Evolutionary conservation across 2,888 invertebrate species (phyloP).

Genomic region (Lasius fuliginosus): DNA sequence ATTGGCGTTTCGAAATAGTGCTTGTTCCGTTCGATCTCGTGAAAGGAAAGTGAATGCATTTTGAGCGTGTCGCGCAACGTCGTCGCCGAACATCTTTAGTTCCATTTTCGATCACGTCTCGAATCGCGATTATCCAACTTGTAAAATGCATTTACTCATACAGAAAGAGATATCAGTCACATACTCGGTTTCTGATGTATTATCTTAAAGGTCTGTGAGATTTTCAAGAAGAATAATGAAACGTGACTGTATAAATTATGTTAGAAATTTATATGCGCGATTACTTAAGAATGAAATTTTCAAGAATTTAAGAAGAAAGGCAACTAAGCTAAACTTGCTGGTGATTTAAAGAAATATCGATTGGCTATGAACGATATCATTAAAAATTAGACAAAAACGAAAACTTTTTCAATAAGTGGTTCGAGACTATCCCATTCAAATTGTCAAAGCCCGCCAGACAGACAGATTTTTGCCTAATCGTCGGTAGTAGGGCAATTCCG

Average conservation of each 20-base stretch:
- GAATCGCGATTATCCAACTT: neutral
- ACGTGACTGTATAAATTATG: neutral
- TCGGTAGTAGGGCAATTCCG: slow-evolving; percentile 58
- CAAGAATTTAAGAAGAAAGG: neutral
- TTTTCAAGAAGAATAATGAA: neutral
- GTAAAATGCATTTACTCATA: neutral
- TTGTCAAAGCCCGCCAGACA: slow-evolving; percentile 12
- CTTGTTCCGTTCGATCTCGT: slow-evolving; percentile 72
- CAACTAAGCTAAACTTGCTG: neutral
- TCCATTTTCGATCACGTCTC: slow-evolving; percentile 31
- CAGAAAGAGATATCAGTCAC: neutral
- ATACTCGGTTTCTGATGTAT: neutral
- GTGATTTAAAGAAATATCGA: slow-evolving; percentile 20
- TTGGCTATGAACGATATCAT: neutral
- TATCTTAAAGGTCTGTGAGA: neutral
- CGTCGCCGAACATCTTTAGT: slow-evolving; percentile 38
- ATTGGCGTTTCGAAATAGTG: slow-evolving; percentile 69
- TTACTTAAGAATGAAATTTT: neutral
- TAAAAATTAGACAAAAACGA: slow-evolving; percentile 12
- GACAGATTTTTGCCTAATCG: slow-evolving; percentile 68
- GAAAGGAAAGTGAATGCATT: slow-evolving; percentile 78
- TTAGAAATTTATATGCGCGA: neutral
- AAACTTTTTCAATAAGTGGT: slow-evolving; percentile 17
- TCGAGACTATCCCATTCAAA: neutral
- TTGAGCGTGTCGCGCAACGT: slow-evolving; percentile 61